These are phyloP conservation scores for Dorcus parallelipipedus DNA, from an alignment of 2,888 invertebrate species.

Conservation along the genomic window DNA sequence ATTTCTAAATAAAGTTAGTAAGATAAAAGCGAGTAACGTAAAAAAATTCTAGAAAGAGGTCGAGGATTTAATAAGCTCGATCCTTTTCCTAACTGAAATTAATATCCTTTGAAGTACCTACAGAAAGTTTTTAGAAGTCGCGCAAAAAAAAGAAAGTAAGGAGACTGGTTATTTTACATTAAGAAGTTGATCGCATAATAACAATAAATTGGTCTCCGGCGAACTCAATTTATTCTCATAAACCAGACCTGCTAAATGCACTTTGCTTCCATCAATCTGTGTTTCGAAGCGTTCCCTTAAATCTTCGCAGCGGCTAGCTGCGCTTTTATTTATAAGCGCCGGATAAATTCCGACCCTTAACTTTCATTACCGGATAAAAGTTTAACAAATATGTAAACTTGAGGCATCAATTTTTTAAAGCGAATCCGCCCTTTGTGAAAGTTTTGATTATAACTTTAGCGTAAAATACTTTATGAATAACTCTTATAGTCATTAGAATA, in stretches of 20 bases:
- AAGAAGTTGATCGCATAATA: constrained; percentile 26
- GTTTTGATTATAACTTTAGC: no score
- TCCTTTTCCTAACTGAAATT: no score
- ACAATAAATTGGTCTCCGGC: constrained; percentile 29
- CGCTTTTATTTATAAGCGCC: constrained; percentile 17
- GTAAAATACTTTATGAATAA: no score
- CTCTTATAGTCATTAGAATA: no score
- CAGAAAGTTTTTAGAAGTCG: background rate
- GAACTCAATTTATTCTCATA: constrained; percentile 30
- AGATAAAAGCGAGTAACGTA: no score
- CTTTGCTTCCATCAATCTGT: constrained; percentile 31
- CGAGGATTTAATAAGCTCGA: no score
- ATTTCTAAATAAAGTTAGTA: no score
- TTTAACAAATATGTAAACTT: no score
- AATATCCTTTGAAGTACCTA: no score
- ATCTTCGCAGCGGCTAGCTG: constrained; percentile 20
- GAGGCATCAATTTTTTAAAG: no score
- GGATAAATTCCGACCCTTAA: constrained; percentile 17
- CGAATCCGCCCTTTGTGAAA: no score
- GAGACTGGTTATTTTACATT: constrained; percentile 28
- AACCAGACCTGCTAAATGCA: constrained; percentile 27
- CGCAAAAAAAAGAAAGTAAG: background rate
- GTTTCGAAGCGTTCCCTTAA: constrained; percentile 24
- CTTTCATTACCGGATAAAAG: background rate
- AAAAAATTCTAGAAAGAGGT: no score